A percentile compares a stretch with the other conserved stretches of the same genome.
phyloP scores from a whole-genome alignment of 2,888 invertebrate species.

The Cylindroiulus punctatus region DNA sequence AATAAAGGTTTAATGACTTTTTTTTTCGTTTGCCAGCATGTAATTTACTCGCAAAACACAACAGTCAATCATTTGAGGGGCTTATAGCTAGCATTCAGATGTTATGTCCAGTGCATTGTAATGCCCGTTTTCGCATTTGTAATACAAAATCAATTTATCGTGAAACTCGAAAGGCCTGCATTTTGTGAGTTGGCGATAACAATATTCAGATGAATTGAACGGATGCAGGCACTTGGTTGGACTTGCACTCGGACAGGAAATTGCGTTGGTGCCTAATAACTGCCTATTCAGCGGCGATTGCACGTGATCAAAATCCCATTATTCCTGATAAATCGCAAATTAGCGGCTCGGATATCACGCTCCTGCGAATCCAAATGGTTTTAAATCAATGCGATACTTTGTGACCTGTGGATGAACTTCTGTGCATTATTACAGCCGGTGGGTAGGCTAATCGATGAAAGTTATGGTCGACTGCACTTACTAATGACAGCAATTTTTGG shows the following conservation, averaged over 20 bases:
- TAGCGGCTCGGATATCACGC: not conserved
- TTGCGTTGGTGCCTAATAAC: not conserved
- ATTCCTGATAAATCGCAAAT: not conserved
- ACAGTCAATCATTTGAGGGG: not conserved
- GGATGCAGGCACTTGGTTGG: not conserved
- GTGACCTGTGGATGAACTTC: not conserved
- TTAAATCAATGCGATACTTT: not conserved
- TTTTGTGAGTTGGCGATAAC: not conserved
- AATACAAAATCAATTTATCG: slow-evolving; percentile 14
- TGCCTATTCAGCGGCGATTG: not conserved
- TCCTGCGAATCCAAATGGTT: not conserved
- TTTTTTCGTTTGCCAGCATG: not conserved
- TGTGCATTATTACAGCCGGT: too few relatives aligned
- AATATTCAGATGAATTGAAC: not conserved
- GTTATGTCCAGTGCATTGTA: not conserved
- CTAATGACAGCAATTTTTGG: too few relatives aligned
- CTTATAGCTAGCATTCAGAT: not conserved
- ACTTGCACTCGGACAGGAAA: not conserved
- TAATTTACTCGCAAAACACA: not conserved
- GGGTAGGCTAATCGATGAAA: too few relatives aligned
- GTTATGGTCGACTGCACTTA: too few relatives aligned
- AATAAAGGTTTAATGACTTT: not conserved
- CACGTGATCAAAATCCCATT: not conserved
- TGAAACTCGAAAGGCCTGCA: not conserved
- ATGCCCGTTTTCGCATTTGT: not conserved